Percentiles rank a stretch among this genome's conserved stretches.
These are phyloP conservation scores for Tipula helvola DNA, from an alignment of 2,888 invertebrate genomes.

Conservation along the genomic window DNA sequence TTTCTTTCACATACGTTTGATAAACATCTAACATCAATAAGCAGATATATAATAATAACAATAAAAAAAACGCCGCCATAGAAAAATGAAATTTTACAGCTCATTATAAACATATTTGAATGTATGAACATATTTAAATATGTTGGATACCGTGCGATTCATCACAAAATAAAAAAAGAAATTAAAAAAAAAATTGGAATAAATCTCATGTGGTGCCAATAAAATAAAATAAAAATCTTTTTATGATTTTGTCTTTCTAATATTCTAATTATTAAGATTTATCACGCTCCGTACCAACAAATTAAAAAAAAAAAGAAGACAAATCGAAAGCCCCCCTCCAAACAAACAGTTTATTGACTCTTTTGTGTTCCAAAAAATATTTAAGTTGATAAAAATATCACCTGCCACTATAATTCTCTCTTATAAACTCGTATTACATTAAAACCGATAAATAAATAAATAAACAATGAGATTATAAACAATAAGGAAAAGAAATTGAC, in stretches of 20 bases:
- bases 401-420: background rate
- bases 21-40: background rate
- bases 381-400: background rate
- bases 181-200: background rate
- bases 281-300: background rate
- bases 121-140: background rate
- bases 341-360: background rate
- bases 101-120: background rate
- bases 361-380: background rate
- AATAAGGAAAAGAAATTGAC: background rate
- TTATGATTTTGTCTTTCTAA: background rate
- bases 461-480: background rate
- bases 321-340: background rate
- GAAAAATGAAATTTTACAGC: background rate
- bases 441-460: background rate
- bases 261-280: background rate
- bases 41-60: background rate
- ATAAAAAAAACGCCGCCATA: background rate
- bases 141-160: background rate
- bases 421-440: background rate
- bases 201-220: background rate
- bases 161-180: background rate
- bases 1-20: background rate
- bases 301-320: background rate
- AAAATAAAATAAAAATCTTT: background rate